Base-by-base conservation (phyloP, 2,113 vertebrate genomes). In the Leucosticte australis region DNA sequence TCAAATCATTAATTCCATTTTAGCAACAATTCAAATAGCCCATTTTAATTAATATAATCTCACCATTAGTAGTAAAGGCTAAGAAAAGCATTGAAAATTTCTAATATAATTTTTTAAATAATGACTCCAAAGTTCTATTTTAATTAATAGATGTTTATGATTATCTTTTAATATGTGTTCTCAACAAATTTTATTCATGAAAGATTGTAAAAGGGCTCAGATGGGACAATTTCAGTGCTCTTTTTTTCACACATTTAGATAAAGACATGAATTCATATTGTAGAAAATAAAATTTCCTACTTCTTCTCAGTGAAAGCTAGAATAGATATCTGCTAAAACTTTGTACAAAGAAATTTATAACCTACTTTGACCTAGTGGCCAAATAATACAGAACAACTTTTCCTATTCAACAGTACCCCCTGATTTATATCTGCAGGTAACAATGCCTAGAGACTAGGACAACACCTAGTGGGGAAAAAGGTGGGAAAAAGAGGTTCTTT, bases 401-500 rank as follows among this genome's bases (percentile, higher is more conserved):
- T 62, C 12, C 6, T 41, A 1, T 78, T 27, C 21, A 84, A 6
- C 13, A 39, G 8, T 7, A 65, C 3, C 3, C 4, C 63, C 28
- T n/a, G 44, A 60, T 76, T 78, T 82, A 31, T 4, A 47, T 30
- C 27, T 46, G 6, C 37, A 64, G 7, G 10, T 56, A 20, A 27
- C 14, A 59, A 10, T 52, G 19, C 14, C 42, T 65, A 73, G 13
- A 49, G 24, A 41, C 4, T 27, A 62, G 41, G 30, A 13, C 14
- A 70, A 5, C 18, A 55, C 2, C 4, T 4, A 41, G 41, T 41
- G 9, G 14, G 7, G 33, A 69, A 23, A 57, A 35, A 23, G 33
- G 2, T 22, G 19, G 10, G 3, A 3, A 33, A 33, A 42, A 44
- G 59, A 0, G 0, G 0, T 37, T 47, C 3, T 67, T 69, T 63